Evolutionary conservation across 2,888 invertebrate species (phyloP).

Genomic region (Hesperia comma): DNA sequence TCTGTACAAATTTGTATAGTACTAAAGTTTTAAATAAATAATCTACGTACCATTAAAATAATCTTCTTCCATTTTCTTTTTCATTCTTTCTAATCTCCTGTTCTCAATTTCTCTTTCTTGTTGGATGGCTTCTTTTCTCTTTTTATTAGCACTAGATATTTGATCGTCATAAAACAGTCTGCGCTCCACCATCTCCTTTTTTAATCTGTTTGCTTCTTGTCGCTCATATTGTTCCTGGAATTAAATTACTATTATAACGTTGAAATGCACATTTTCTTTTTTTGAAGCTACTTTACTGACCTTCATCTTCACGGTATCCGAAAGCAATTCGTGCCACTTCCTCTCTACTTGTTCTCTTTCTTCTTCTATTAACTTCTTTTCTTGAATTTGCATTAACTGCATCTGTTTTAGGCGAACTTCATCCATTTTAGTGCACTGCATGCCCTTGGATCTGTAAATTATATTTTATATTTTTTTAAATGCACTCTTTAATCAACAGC

Average conservation of each 20-base stretch:
- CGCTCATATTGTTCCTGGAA: slow-evolving; percentile 63
- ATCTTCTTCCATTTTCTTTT: slow-evolving; percentile 71
- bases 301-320: slow-evolving; percentile 65
- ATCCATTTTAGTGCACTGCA: slow-evolving; percentile 63
- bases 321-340: slow-evolving; percentile 71
- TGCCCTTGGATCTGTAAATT: slow-evolving; percentile 66
- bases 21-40: neutral
- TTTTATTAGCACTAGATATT: slow-evolving; percentile 66
- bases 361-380: slow-evolving; percentile 59
- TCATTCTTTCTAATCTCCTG: slow-evolving; percentile 63
- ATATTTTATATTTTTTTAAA: neutral
- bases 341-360: slow-evolving; percentile 58
- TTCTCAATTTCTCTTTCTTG: slow-evolving; percentile 70
- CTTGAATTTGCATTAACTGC: slow-evolving; percentile 69
- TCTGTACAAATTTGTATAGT: too few relatives aligned
- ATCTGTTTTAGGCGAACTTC: slow-evolving; percentile 59
- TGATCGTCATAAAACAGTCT: slow-evolving; percentile 71
- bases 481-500: too few relatives aligned
- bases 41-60: slow-evolving; percentile 62
- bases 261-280: neutral
- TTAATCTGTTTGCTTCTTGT: slow-evolving; percentile 52
- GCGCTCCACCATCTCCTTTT: slow-evolving; percentile 65
- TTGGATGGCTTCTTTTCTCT: slow-evolving; percentile 59
- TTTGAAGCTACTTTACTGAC: slow-evolving; percentile 45
- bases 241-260: neutral